These are phyloP conservation scores for Ursus arctos DNA, from an alignment of 2,113 vertebrate species.

Conservation along the genomic window DNA sequence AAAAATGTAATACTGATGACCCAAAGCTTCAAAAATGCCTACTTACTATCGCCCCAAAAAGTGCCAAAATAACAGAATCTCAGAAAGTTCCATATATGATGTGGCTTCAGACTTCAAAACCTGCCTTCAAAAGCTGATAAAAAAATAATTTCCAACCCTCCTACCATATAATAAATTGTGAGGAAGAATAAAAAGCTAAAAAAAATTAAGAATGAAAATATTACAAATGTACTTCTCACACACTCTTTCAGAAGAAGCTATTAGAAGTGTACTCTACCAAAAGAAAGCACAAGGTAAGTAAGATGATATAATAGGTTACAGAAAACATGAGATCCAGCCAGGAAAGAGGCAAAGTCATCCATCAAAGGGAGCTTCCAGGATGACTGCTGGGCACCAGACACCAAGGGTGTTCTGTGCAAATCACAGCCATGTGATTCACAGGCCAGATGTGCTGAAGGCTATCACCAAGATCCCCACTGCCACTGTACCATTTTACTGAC, in stretches of 20 bases:
- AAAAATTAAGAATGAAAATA: neutral
- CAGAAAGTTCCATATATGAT: neutral
- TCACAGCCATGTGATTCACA: neutral
- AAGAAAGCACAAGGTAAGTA: neutral
- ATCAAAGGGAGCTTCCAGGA: neutral
- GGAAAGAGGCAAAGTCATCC: neutral
- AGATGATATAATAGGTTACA: neutral
- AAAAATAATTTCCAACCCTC: neutral
- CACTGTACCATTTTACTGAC: neutral
- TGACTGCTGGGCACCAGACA: neutral
- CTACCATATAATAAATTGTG: neutral
- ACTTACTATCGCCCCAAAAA: neutral
- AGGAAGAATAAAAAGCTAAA: neutral
- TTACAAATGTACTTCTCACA: slow-evolving; percentile 50
- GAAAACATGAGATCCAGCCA: neutral
- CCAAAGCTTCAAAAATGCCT: slow-evolving; percentile 45
- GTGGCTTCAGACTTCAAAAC: neutral
- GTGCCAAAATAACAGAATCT: slow-evolving; percentile 15
- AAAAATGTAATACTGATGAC: slow-evolving; percentile 20
- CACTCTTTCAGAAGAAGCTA: slow-evolving; percentile 22
- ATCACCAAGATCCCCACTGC: neutral
- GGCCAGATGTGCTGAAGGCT: neutral
- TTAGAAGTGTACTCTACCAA: neutral
- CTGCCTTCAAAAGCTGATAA: slow-evolving; percentile 36
- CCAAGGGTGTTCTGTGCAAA: neutral